Evolutionary conservation across 2,888 invertebrate species (phyloP), one percentile per base, ranked within the genome.

Genomic region (Agriotes lineatus): DNA sequence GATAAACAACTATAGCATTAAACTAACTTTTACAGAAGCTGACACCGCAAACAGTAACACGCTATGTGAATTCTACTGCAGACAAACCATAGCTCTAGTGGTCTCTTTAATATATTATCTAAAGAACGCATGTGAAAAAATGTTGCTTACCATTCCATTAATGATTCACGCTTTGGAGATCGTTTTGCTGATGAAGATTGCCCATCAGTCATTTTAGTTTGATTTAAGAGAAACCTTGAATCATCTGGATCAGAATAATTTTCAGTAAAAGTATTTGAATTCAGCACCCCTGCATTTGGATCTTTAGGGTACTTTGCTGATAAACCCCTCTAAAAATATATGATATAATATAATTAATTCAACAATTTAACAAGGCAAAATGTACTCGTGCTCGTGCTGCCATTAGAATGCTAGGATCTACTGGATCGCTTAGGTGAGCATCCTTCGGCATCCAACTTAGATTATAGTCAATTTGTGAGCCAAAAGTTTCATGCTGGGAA

Each of bases 91-190:
- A n/a, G n/a, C n/a, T n/a, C n/a, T n/a, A n/a, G n/a, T n/a, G n/a
- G n/a, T n/a, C n/a, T n/a, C n/a, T n/a, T n/a, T n/a, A n/a, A n/a
- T n/a, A n/a, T n/a, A n/a, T n/a, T n/a, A n/a, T n/a, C n/a, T n/a
- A n/a, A n/a, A n/a, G n/a, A n/a, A n/a, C n/a, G n/a, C n/a, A n/a
- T n/a, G n/a, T n/a, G n/a, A n/a, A n/a, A n/a, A n/a, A n/a, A n/a
- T n/a, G n/a, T n/a, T n/a, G n/a, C n/a, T 59, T 52, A 62, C 62
- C 62, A 62, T 35, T 67, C 60, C 16, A 67, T 14, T 14, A 67
- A 9, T n/a, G 62, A 57, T 50, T 67, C 67, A 14, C 18, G 20
- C 50, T 67, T 63, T 20, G 50, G 30, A n/a, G 50, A 59, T 19
- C 35, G 12, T 44, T 39, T 30, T 7, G 14, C 5, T n/a, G 30